phyloP scores from a whole-genome alignment of 92 coral and sea anemone species.

The Palythoa caribaeorum region DNA sequence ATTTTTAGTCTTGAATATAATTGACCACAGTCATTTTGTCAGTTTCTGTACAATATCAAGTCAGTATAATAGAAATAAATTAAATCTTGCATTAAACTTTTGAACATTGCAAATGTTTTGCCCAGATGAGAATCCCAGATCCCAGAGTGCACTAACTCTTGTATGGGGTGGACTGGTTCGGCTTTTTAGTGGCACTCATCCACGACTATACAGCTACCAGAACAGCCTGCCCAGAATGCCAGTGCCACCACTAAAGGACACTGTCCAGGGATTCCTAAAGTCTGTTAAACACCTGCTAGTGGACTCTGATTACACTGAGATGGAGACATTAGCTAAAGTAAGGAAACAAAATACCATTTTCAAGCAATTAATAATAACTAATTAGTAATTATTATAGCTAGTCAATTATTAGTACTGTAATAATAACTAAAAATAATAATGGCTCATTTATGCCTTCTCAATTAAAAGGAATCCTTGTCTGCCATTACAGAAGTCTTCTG shows the following conservation, averaged over 20 bases:
- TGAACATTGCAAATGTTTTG: not conserved
- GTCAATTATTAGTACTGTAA: no score
- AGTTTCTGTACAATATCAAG: not conserved
- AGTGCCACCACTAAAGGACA: conserved; percentile 85
- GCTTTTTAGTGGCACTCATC: conserved; percentile 86
- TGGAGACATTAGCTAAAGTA: conserved; percentile 91
- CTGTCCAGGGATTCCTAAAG: conserved; percentile 78
- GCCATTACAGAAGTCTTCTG: no score
- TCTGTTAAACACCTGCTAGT: conserved; percentile 88
- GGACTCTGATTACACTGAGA: conserved; percentile 83
- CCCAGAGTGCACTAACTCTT: conserved; percentile 88
- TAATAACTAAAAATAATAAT: no score
- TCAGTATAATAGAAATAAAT: no score
- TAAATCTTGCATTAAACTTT: no score
- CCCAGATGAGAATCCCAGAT: conserved; percentile 91
- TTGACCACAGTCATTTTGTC: not conserved
- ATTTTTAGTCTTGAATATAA: not conserved
- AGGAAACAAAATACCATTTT: not conserved
- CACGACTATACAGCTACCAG: conserved; percentile 91
- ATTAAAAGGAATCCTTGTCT: no score
- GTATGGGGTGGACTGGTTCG: conserved; percentile 92
- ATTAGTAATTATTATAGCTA: no score
- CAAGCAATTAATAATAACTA: no score
- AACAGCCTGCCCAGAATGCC: conserved; percentile 99
- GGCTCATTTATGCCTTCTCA: no score